phyloP scores from a whole-genome alignment of 53 echinoderm and acorn worm species.

The Echinometra lucunter region DNA sequence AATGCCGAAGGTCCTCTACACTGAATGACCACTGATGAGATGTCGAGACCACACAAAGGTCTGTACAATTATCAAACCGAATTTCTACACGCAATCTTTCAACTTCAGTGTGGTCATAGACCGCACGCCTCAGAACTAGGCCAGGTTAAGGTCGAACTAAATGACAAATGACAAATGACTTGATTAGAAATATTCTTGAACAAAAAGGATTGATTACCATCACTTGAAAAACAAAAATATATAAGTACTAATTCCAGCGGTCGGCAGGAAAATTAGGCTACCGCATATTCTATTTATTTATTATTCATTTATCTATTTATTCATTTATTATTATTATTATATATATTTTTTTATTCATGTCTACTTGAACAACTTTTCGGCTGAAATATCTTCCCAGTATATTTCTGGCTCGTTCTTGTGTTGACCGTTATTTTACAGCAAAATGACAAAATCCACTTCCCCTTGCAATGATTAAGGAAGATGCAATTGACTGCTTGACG shows the following conservation, averaged over 20 bases:
- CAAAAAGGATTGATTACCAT: too few species aligned
- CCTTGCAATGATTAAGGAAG: not conserved
- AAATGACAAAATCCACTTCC: not conserved
- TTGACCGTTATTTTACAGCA: not conserved
- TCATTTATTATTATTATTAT: too few species aligned
- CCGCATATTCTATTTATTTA: too few species aligned
- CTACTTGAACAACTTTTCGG: too few species aligned
- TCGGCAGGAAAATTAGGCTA: too few species aligned
- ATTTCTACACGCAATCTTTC: not conserved
- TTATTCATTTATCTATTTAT: too few species aligned
- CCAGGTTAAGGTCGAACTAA: not conserved
- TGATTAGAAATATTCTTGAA: too few species aligned
- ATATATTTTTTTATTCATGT: too few species aligned
- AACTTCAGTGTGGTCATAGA: not conserved
- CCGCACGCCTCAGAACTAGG: constrained; percentile 10
- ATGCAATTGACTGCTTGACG: not conserved
- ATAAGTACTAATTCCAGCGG: too few species aligned
- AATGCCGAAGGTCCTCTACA: not conserved
- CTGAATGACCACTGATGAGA: not conserved
- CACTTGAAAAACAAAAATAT: too few species aligned
- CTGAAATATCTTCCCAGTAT: too few species aligned
- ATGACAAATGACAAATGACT: too few species aligned
- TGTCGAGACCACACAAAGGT: not conserved
- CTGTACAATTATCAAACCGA: not conserved
- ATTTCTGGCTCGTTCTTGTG: not conserved